Evolutionary conservation across 2,113 vertebrate genomes (phyloP).

Genomic region (Sander vitreus): DNA sequence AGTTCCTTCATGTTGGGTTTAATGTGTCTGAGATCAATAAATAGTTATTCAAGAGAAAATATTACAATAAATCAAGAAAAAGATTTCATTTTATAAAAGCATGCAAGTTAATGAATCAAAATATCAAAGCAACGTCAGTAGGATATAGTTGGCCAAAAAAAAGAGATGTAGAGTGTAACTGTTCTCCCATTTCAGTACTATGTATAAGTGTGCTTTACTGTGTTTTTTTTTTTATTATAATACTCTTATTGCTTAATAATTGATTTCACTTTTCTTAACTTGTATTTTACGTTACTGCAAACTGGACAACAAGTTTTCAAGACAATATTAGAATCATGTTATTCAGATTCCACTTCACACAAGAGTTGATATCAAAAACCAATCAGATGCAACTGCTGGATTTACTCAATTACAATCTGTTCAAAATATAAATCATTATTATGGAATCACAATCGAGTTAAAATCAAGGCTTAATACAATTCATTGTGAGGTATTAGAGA

Average conservation of each 20-base stretch:
- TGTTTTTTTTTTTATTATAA: background rate
- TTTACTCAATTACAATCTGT: constrained; percentile 2
- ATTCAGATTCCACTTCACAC: background rate
- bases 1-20: background rate
- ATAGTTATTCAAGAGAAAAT: background rate
- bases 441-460: constrained; percentile 16
- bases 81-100: background rate
- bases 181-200: background rate
- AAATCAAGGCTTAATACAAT: constrained; percentile 11
- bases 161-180: background rate
- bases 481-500: constrained; percentile 12
- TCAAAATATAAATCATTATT: background rate
- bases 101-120: background rate
- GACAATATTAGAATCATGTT: background rate
- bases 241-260: background rate
- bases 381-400: background rate
- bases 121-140: background rate
- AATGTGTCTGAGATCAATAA: constrained; percentile 22
- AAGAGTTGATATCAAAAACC: background rate
- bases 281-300: background rate
- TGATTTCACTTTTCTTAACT: background rate
- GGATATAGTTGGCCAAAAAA: background rate
- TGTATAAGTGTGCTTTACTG: background rate
- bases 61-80: background rate
- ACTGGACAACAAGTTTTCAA: background rate